These are phyloP conservation scores for Nothoprocta pentlandii DNA, from an alignment of 2,113 vertebrate genomes.

Conservation along the genomic window DNA sequence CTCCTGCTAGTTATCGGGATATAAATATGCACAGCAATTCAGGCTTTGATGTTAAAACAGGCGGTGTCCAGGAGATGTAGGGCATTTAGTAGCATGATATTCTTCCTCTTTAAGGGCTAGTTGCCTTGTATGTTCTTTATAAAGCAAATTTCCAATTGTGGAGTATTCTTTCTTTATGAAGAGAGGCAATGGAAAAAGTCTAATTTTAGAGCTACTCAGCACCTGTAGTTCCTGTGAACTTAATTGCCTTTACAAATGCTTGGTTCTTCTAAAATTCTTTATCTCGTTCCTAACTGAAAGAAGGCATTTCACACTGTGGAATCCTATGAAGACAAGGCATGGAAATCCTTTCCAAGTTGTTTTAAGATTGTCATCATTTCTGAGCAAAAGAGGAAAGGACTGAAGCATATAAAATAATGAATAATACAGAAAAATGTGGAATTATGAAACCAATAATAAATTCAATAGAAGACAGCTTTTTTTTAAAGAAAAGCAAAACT, in stretches of 20 bases:
- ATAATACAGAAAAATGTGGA: background rate
- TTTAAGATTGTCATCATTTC: background rate
- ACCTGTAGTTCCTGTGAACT: background rate
- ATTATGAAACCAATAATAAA: background rate
- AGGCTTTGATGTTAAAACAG: slow-evolving; percentile 29
- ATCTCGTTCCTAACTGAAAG: background rate
- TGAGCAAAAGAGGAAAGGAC: background rate
- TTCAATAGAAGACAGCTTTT: background rate
- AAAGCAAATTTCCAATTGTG: background rate
- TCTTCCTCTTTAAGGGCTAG: background rate
- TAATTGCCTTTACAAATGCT: background rate
- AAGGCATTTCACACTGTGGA: background rate
- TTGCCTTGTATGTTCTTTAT: background rate
- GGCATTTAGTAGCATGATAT: slow-evolving; percentile 17
- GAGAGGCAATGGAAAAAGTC: background rate
- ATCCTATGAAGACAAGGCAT: background rate
- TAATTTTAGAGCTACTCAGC: background rate
- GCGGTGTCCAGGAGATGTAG: background rate
- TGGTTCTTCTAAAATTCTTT: background rate
- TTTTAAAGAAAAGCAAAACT: background rate
- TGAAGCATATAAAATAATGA: background rate
- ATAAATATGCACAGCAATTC: slow-evolving; percentile 8
- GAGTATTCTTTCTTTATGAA: background rate
- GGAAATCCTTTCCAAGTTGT: background rate
- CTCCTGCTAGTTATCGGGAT: slow-evolving; percentile 8